Evolutionary conservation across 2,797 vertebrate species (phyloP).

Genomic region (Buceros bicornis): DNA sequence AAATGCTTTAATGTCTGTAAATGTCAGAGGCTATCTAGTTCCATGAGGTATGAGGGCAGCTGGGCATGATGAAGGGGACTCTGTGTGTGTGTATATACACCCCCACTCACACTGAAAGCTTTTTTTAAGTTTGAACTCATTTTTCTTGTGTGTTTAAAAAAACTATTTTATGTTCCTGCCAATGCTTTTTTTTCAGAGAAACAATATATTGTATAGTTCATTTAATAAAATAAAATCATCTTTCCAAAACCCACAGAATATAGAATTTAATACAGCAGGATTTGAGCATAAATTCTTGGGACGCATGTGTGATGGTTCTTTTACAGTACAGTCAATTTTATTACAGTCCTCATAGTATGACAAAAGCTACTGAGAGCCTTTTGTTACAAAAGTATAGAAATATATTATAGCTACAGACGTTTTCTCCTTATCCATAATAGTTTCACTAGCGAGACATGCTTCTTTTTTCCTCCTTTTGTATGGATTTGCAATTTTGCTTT

Average conservation of each 20-base stretch:
- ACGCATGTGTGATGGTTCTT: constrained; percentile 43
- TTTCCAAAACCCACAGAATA: constrained; percentile 32
- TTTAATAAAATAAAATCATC: constrained; percentile 72
- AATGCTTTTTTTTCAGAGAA: constrained; percentile 55
- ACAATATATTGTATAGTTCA: constrained; percentile 49
- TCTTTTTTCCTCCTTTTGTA: not conserved
- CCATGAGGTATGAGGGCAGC: not conserved
- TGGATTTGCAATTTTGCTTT: not conserved
- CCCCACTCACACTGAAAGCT: not conserved
- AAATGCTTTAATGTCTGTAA: not conserved
- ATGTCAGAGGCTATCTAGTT: not conserved
- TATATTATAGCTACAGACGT: not conserved
- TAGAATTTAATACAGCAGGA: constrained; percentile 29
- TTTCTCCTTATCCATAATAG: not conserved
- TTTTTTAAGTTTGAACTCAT: not conserved
- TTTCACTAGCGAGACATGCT: not conserved
- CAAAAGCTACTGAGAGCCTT: constrained; percentile 22
- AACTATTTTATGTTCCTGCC: constrained; percentile 13
- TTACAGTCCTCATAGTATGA: constrained; percentile 44
- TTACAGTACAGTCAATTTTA: constrained; percentile 38
- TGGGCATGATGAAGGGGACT: not conserved
- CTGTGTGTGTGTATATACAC: rapidly evolving
- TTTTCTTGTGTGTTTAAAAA: constrained; percentile 29
- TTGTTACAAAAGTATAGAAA: constrained; percentile 6
- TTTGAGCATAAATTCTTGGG: constrained; percentile 30